Conservation (phyloP, 2,888 invertebrate genomes). For the Keiferia lycopersicella region DNA sequence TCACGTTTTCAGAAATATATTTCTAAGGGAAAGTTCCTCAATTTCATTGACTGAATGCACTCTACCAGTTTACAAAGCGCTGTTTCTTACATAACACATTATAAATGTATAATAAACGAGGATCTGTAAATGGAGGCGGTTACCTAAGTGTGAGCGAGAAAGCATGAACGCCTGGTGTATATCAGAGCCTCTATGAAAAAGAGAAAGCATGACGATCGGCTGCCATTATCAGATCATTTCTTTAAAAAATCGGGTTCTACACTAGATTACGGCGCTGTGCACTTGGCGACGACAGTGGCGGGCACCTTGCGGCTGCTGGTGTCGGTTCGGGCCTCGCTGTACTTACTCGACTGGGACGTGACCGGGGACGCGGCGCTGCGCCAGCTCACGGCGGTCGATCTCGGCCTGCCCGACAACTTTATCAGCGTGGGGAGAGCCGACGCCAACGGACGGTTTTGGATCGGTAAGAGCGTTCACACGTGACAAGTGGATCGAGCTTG, state of each 20-base stretch:
- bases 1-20: no score
- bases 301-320: constrained; percentile 65
- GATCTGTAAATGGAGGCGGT: no score
- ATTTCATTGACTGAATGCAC: no score
- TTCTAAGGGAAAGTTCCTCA: no score
- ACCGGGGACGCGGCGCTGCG: constrained; percentile 55
- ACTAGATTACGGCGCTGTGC: constrained; percentile 75
- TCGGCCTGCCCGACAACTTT: constrained; percentile 66
- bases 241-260: neutral
- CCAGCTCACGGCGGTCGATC: constrained; percentile 54
- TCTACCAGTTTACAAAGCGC: no score
- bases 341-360: constrained; percentile 72
- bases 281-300: constrained; percentile 68
- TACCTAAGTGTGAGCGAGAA: no score
- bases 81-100: no score
- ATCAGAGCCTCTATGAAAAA: no score
- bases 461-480: constrained; percentile 57
- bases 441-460: constrained; percentile 83
- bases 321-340: constrained; percentile 66
- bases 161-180: neutral
- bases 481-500: no score
- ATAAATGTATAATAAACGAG: no score
- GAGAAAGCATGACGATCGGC: no score
- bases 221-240: no score
- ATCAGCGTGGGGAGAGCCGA: constrained; percentile 87